These are phyloP conservation scores for Meriones unguiculatus DNA, from an alignment of 2,113 vertebrate genomes.

Conservation along the genomic window DNA sequence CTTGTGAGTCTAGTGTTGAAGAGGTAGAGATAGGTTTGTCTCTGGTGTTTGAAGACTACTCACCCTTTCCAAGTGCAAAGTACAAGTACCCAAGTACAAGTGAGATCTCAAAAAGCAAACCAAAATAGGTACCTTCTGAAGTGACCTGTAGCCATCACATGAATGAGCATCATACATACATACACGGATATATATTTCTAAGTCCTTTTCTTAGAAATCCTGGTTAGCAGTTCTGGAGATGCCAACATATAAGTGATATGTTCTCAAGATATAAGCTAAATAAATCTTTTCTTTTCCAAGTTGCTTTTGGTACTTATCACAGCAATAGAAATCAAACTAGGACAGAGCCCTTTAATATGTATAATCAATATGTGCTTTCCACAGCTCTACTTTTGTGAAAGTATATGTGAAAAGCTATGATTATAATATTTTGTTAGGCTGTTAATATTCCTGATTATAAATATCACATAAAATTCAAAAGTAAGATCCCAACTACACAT, in stretches of 20 bases:
- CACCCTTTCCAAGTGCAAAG: neutral
- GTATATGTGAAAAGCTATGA: neutral
- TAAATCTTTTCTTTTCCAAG: neutral
- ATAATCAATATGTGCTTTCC: neutral
- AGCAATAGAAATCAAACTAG: neutral
- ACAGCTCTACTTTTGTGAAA: neutral
- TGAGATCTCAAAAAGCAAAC: neutral
- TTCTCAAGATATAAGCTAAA: neutral
- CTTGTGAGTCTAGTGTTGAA: neutral
- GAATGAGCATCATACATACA: neutral
- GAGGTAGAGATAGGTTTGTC: neutral
- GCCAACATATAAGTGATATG: neutral
- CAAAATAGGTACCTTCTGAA: neutral
- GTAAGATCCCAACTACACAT: neutral
- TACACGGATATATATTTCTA: neutral
- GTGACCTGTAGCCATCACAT: neutral
- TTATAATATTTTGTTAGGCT: constrained; percentile 4
- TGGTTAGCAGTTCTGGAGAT: neutral
- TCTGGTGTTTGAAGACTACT: neutral
- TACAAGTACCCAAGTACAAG: neutral
- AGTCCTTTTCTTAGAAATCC: neutral
- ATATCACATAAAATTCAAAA: constrained; percentile 51
- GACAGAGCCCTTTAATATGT: neutral
- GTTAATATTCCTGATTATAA: constrained; percentile 64
- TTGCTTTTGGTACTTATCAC: neutral